phyloP scores from a whole-genome alignment of 2,113 vertebrate genomes.

The Tautogolabrus adspersus region DNA sequence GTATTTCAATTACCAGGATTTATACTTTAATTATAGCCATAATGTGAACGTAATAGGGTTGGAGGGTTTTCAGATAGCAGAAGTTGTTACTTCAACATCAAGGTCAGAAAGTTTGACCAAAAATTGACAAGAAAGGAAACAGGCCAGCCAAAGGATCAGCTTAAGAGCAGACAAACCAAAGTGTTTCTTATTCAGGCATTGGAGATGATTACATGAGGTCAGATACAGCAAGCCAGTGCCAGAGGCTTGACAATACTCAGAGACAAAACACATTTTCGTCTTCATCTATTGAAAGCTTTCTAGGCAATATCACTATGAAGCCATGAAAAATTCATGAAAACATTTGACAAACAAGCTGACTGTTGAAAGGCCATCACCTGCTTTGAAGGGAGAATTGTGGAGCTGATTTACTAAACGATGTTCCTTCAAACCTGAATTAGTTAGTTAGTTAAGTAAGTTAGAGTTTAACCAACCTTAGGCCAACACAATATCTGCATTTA shows the following conservation, averaged over 20 bases:
- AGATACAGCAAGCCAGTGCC: neutral
- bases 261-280: neutral
- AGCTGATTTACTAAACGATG: neutral
- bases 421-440: neutral
- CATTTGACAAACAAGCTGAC: neutral
- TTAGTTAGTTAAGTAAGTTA: too few relatives aligned
- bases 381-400: neutral
- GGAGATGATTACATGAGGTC: neutral
- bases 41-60: too few relatives aligned
- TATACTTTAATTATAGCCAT: too few relatives aligned
- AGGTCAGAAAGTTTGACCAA: too few relatives aligned
- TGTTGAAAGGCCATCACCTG: constrained; percentile 5
- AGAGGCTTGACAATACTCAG: neutral
- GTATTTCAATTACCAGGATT: too few relatives aligned
- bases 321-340: constrained; percentile 3
- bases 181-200: constrained; percentile 1
- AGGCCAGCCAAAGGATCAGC: neutral
- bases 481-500: neutral
- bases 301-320: neutral
- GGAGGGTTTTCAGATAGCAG: too few relatives aligned
- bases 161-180: neutral
- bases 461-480: neutral
- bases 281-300: neutral
- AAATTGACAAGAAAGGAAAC: neutral
- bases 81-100: too few relatives aligned